Percentiles rank a stretch among this genome's conserved stretches.
These are phyloP conservation scores for Cecropterus lyciades DNA, from an alignment of 1,140 invertebrate species.

Conservation along the genomic window DNA sequence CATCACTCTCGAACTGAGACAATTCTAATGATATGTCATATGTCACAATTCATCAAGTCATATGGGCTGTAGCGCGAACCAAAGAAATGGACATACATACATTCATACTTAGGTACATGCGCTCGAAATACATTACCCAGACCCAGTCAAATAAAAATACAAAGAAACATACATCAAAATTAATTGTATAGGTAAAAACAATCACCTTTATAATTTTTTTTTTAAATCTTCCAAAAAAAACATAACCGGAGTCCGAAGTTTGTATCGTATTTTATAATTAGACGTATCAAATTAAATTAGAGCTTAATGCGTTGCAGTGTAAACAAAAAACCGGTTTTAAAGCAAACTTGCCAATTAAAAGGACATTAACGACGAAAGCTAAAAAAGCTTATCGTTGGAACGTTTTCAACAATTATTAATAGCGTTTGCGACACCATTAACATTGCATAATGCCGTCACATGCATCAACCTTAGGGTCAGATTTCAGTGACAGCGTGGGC, in stretches of 20 bases:
- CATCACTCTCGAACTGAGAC: too few species aligned
- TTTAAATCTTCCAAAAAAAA: conserved; percentile 5
- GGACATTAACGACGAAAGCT: conserved; percentile 25
- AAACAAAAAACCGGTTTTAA: conserved; percentile 24
- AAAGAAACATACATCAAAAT: too few species aligned
- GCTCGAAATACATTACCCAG: too few species aligned
- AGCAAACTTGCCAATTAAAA: conserved; percentile 30
- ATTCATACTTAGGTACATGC: too few species aligned
- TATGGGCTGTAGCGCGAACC: too few species aligned
- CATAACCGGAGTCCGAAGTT: background rate
- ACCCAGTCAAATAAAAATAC: too few species aligned
- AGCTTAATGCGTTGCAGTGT: conserved; percentile 14
- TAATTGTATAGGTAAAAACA: too few species aligned
- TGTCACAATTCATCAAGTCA: too few species aligned
- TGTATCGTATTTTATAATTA: conserved; percentile 22
- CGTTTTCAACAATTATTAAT: conserved; percentile 45
- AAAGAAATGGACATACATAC: too few species aligned
- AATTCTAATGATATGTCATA: too few species aligned
- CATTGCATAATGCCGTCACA: conserved; percentile 42
- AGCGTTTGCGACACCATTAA: conserved; percentile 42
- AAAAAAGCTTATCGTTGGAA: conserved; percentile 31
- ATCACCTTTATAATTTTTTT: background rate
- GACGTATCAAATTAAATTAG: conserved; percentile 26
- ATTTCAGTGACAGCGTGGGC: conserved; percentile 32
- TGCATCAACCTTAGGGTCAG: conserved; percentile 34